A percentile compares a stretch with the other conserved stretches of the same genome.
These are phyloP conservation scores for Platygyra sinensis DNA, from an alignment of 64 coral and sea anemone species.

Conservation along the genomic window DNA sequence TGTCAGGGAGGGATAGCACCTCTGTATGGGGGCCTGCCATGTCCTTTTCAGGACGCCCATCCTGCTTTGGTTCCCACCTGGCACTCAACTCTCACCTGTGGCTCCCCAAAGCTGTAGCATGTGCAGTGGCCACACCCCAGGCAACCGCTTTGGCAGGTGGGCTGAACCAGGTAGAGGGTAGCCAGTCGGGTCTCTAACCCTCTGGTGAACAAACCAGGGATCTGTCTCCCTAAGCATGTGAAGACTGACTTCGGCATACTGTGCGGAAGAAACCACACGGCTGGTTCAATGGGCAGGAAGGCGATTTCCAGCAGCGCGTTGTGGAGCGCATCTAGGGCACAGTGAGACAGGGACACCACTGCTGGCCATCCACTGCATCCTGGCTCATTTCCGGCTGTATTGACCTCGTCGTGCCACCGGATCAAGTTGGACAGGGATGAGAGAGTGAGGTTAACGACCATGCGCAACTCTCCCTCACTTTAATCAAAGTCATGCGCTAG, in stretches of 20 bases:
- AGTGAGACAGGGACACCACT: background rate
- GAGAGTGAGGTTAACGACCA: slow-evolving; percentile 54
- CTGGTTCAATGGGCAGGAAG: background rate
- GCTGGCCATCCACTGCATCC: slow-evolving; percentile 33
- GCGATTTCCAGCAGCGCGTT: background rate
- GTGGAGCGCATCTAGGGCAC: background rate
- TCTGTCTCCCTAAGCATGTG: slow-evolving; percentile 37
- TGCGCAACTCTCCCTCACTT: slow-evolving; percentile 53
- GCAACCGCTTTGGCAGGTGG: slow-evolving; percentile 55
- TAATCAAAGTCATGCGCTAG: slow-evolving; percentile 53
- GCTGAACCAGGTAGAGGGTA: slow-evolving; percentile 47
- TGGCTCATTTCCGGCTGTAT: slow-evolving; percentile 39
- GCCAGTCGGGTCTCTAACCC: slow-evolving; percentile 2
- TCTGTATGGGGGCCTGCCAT: slow-evolving; percentile 21
- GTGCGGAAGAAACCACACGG: background rate
- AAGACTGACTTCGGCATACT: slow-evolving; percentile 36
- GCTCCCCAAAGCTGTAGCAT: slow-evolving; percentile 70
- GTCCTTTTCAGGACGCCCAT: slow-evolving; percentile 1
- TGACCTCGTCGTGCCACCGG: slow-evolving; percentile 53
- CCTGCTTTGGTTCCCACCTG: slow-evolving; percentile 57
- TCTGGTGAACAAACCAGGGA: slow-evolving; percentile 10
- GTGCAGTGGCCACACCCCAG: slow-evolving; percentile 54
- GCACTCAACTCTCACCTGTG: slow-evolving; percentile 64
- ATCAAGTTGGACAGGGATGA: slow-evolving; percentile 30
- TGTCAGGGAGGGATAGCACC: slow-evolving; percentile 2